A percentile compares a stretch with the other conserved stretches of the same genome.
Evolutionary conservation across 2,888 invertebrate genomes (phyloP).

Genomic region (Euzetes globulus): DNA sequence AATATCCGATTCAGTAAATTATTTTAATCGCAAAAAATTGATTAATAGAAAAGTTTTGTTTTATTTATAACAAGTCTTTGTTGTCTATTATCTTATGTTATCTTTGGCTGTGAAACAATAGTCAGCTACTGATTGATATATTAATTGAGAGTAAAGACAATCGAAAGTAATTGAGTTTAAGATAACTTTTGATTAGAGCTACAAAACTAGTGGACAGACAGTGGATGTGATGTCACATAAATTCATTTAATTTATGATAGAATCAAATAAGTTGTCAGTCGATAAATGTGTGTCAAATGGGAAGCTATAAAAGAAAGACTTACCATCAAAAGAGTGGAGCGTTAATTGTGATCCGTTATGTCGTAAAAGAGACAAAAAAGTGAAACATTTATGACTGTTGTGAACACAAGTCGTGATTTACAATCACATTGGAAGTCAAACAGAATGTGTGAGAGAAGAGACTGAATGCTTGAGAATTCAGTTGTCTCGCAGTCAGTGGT

Average conservation of each 20-base stretch:
- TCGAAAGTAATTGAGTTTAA: not conserved
- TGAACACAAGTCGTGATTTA: slow-evolving; percentile 10
- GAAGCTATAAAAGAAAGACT: not conserved
- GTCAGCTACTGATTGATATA: not conserved
- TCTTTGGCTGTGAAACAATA: slow-evolving; percentile 5
- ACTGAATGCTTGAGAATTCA: not conserved
- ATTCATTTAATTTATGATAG: not conserved
- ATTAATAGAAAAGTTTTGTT: not conserved
- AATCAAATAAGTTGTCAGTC: not conserved
- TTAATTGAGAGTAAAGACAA: not conserved
- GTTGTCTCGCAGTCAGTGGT: not conserved
- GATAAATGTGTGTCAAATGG: too few relatives aligned
- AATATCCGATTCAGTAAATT: not conserved
- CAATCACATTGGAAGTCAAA: not conserved
- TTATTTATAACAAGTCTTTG: slow-evolving; percentile 5
- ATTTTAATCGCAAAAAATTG: not conserved
- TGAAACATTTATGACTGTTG: slow-evolving; percentile 20
- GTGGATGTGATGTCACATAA: not conserved
- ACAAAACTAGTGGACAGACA: slow-evolving; percentile 3
- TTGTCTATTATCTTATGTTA: slow-evolving; percentile 9
- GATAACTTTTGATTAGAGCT: not conserved
- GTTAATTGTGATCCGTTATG: slow-evolving; percentile 14
- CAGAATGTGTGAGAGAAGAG: not conserved
- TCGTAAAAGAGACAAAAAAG: not conserved
- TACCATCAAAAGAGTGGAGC: not conserved